phyloP scores from a whole-genome alignment of 2,888 invertebrate species.

The Marasmarcha lunaedactyla region DNA sequence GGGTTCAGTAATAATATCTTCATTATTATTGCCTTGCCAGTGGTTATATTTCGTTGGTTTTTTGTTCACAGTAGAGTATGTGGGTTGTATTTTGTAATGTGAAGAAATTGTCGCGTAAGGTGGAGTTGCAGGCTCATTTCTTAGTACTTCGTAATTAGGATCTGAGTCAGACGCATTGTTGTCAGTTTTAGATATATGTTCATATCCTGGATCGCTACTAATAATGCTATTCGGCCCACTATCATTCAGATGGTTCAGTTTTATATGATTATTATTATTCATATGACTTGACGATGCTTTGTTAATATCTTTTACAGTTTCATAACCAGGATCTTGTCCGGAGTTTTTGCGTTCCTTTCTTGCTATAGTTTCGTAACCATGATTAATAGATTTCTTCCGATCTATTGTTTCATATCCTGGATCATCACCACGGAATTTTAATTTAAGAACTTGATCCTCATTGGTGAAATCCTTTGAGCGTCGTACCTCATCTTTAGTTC shows the following conservation, averaged over 20 bases:
- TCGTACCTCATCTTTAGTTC: conserved; percentile 35
- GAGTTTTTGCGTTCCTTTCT: conserved; percentile 48
- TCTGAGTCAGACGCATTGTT: conserved; percentile 73
- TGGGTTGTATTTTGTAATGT: conserved; percentile 52
- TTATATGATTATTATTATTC: conserved; percentile 40
- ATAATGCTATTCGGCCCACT: conserved; percentile 72
- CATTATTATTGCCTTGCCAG: conserved; percentile 61
- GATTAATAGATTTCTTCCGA: conserved; percentile 53
- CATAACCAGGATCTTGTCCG: conserved; percentile 74
- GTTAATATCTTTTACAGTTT: conserved; percentile 64
- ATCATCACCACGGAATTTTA: conserved; percentile 53
- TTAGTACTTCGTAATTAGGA: conserved; percentile 84
- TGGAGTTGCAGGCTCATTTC: conserved; percentile 64
- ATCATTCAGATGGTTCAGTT: conserved; percentile 42
- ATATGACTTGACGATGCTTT: conserved; percentile 32
- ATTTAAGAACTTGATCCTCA: conserved; percentile 23
- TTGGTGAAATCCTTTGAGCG: conserved; percentile 36
- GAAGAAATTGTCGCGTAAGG: conserved; percentile 61
- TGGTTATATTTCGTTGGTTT: conserved; percentile 63
- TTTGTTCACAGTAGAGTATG: conserved; percentile 70
- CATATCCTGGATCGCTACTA: conserved; percentile 80
- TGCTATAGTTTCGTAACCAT: conserved; percentile 73
- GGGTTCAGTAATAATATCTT: conserved; percentile 73
- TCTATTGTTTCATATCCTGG: conserved; percentile 66
- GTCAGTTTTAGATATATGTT: conserved; percentile 69